Evolutionary conservation across 2,888 invertebrate species (phyloP).

Genomic region (Coremacera marginata): DNA sequence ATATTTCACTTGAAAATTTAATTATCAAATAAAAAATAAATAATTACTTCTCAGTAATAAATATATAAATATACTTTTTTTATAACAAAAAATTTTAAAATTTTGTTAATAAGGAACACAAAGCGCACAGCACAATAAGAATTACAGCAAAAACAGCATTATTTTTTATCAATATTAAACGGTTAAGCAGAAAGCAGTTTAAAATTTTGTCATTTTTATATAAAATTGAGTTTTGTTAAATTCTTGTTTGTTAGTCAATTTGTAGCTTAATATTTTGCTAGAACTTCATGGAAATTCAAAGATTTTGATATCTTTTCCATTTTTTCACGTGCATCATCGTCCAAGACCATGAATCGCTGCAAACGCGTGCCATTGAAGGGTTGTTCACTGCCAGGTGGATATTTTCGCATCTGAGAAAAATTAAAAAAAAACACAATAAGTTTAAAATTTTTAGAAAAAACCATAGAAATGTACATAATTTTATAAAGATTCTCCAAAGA

Average conservation of each 20-base stretch:
- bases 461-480: not conserved
- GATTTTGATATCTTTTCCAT: slow-evolving; percentile 57
- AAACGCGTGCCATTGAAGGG: slow-evolving; percentile 72
- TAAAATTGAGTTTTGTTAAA: slow-evolving; percentile 1
- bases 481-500: not conserved
- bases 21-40: not conserved
- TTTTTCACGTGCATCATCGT: slow-evolving; percentile 65
- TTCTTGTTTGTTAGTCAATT: not conserved
- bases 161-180: not conserved
- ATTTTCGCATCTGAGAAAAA: slow-evolving; percentile 74
- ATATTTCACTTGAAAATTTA: not conserved
- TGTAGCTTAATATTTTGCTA: slow-evolving; percentile 42
- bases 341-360: slow-evolving; percentile 71
- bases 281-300: slow-evolving; percentile 45
- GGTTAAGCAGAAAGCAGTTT: not conserved
- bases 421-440: not conserved
- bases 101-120: slow-evolving; percentile 7
- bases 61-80: not conserved
- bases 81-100: too few species aligned
- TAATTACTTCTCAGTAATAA: not conserved
- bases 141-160: not conserved
- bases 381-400: slow-evolving; percentile 76
- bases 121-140: slow-evolving; percentile 14
- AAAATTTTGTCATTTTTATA: not conserved
- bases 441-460: not conserved